Base-by-base conservation (phyloP, 1,140 invertebrate genomes). In the Dysdera silvatica region DNA sequence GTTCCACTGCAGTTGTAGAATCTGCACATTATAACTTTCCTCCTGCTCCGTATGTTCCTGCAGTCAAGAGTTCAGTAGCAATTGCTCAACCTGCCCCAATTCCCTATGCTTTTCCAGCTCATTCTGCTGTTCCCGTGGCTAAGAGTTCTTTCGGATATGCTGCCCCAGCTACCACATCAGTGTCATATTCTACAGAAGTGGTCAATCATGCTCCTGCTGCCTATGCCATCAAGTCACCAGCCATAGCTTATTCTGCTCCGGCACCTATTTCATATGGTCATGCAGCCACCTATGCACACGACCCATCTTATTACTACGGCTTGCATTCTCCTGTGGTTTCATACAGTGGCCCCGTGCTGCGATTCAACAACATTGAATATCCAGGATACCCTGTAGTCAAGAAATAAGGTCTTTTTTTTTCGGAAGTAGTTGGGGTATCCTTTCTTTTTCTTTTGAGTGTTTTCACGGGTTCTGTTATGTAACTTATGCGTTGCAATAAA, bases 51-150 rank as follows among this genome's bases (percentile, higher is more conserved):
- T 14, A 12, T 1, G 12, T 37, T n/a, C n/a, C 12, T 37, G 45
- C 16, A 16, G 12, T 37, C n/a, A 37, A 37, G n/a, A 14, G n/a
- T n/a, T 12, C 35, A 12, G 79, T 81, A 65, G 75, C 76, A 10
- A 55, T 65, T 61, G 41, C 56, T 16, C 68, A 66, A 35, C 54
- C 69, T n/a, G 67, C 64, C 12, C 55, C 55, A 8, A 37, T 48
- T 8, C 40, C 62, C n/a, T 65, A 65, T 41, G 57, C 37, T 7
- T 54, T 54, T 26, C 58, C 58, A 14, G 57, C 64, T 4, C 56
- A 55, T 4, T 45, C 55, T 47, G 65, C 32, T 29, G 58, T 45
- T 24, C 43, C 56, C n/a, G 4, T 58, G 20, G 56, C 56, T 32
- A n/a, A n/a, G n/a, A n/a, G n/a, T n/a, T n/a, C n/a, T n/a, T n/a